Evolutionary conservation across 2,888 invertebrate genomes (phyloP).

Genomic region (Ennomos quercinarius): DNA sequence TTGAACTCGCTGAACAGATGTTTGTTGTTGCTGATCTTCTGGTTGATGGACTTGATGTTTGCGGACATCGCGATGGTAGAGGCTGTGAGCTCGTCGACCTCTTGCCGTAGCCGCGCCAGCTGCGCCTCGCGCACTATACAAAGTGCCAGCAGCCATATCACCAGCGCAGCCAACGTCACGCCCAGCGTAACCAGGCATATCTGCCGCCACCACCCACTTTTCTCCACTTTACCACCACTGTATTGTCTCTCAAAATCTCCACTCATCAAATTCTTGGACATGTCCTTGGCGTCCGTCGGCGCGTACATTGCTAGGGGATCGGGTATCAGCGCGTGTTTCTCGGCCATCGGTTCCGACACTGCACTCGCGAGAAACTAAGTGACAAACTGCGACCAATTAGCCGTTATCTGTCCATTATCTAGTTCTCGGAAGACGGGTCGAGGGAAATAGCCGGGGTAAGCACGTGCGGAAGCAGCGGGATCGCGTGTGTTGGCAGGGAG

Average conservation of each 20-base stretch:
- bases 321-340: constrained; percentile 73
- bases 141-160: constrained; percentile 66
- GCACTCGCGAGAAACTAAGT: constrained; percentile 61
- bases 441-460: constrained; percentile 34
- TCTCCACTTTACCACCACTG: constrained; percentile 58
- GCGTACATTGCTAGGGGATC: constrained; percentile 70
- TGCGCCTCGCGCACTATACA: constrained; percentile 72
- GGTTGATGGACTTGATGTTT: constrained; percentile 67
- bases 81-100: constrained; percentile 72
- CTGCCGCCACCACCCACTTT: constrained; percentile 54
- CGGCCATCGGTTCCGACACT: constrained; percentile 70
- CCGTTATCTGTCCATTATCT: constrained; percentile 70
- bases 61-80: constrained; percentile 70
- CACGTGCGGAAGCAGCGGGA: constrained; percentile 41
- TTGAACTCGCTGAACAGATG: constrained; percentile 67
- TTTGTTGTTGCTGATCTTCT: constrained; percentile 68
- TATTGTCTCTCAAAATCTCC: constrained; percentile 77
- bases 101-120: constrained; percentile 62
- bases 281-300: constrained; percentile 70
- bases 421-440: constrained; percentile 60
- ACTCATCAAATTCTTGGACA: constrained; percentile 77
- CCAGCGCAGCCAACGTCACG: constrained; percentile 43
- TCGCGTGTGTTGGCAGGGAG: constrained; percentile 60
- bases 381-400: constrained; percentile 53
- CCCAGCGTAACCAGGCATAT: constrained; percentile 56